Evolutionary conservation across 92 coral and sea anemone genomes (phyloP), one percentile per base, ranked within the genome.

Genomic region (Meandrina meandrites): DNA sequence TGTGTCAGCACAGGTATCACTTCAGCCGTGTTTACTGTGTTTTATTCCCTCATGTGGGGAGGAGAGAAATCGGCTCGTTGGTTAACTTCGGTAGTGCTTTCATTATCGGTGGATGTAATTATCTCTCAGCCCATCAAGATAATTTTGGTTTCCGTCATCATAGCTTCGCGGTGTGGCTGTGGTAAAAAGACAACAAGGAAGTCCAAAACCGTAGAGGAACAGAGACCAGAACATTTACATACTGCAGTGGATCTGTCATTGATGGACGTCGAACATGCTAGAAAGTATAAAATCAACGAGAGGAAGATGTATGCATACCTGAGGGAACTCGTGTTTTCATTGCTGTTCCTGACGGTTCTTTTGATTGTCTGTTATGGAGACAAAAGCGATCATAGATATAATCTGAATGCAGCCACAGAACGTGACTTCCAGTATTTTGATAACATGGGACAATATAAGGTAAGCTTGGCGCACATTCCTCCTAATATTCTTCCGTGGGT

Each of bases 21-120:
- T 9, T 87, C 93, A 3, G 91, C 86, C 22, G 34, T 84, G 17
- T 92, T 92, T 74, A 90, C 93, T 2, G 79, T 92, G 19, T 85
- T 92, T 78, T 92, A 89, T 73, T 84, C 90, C 13, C 82, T 91
- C 70, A 71, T 62, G 87, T 89, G 92, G 94, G 90, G 92, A 14
- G 82, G 85, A 11, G 88, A 85, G 21, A 28, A 79, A 30, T 84
- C 93, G 36, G 83, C 70, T 19, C 94, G 90, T 53, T 91, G 94
- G 94, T 83, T 91, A 28, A 37, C 90, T 1, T 85, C 94, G 6
- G 91, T 91, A 67, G 27, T 91, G 12, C 85, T 91, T 5, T 89
- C 90, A 34, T 34, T 89, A 3, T 62, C 79, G 11, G 90, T 78
- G 54, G 94, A 91, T 53, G 37, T 91, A 4, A 75, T 86, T 47